Conservation (phyloP, 2,797 vertebrate genomes). For the Tenualosa ilisha region DNA sequence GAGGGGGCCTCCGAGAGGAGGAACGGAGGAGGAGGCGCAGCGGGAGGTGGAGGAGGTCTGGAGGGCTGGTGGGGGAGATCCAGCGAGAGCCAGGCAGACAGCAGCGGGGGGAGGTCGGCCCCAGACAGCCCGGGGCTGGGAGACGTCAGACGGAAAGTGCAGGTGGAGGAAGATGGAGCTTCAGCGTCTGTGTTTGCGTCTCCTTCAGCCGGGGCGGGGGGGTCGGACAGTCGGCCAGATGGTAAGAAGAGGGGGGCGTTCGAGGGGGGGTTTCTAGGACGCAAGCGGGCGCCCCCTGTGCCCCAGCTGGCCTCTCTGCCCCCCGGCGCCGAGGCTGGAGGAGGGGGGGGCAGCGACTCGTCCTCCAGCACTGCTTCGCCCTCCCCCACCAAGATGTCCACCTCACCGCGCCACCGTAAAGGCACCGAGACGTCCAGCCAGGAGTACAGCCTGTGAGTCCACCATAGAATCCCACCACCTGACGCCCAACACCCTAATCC, state of each 20-base stretch:
- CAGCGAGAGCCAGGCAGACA: constrained; percentile 60
- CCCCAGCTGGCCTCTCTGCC: constrained; percentile 82
- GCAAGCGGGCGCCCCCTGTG: constrained; percentile 81
- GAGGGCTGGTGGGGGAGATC: constrained; percentile 71
- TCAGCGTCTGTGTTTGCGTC: neutral
- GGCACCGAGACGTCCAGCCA: constrained; percentile 78
- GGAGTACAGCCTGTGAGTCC: constrained; percentile 21
- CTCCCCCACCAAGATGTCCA: constrained; percentile 87
- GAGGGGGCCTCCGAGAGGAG: constrained; percentile 70
- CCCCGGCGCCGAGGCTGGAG: constrained; percentile 73
- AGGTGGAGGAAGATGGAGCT: constrained; percentile 77
- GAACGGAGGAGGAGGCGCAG: constrained; percentile 70
- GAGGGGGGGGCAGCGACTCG: constrained; percentile 65
- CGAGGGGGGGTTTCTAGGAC: constrained; percentile 85
- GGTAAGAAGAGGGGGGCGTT: constrained; percentile 84
- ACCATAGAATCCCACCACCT: neutral
- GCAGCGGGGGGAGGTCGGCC: constrained; percentile 24
- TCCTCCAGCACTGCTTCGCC: constrained; percentile 85
- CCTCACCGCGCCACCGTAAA: constrained; percentile 89
- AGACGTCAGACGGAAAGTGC: constrained; percentile 77
- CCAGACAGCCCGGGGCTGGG: constrained; percentile 71
- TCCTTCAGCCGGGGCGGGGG: constrained; percentile 72
- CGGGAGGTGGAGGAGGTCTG: constrained; percentile 63
- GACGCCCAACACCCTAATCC: neutral
- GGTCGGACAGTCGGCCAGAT: constrained; percentile 79